Evolutionary conservation across 2,113 vertebrate species (phyloP).

Genomic region (Edolisoma coerulescens): DNA sequence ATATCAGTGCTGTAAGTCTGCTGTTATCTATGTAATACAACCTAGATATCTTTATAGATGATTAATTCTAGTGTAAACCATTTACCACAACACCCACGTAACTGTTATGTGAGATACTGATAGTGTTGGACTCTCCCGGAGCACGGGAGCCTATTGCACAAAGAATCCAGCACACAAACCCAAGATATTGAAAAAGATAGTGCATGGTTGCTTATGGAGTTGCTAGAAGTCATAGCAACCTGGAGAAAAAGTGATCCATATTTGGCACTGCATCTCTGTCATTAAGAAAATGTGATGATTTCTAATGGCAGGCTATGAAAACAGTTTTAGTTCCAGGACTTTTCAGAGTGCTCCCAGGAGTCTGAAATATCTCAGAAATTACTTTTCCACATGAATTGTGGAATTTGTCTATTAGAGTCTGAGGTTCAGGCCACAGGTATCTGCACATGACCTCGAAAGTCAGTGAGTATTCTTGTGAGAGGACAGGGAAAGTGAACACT

Average conservation of each 20-base stretch:
- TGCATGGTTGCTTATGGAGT: not conserved
- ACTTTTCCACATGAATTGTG: not conserved
- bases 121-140: not conserved
- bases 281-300: not conserved
- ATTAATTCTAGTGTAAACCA: not conserved
- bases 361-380: not conserved
- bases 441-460: not conserved
- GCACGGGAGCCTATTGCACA: not conserved
- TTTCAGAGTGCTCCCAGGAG: not conserved
- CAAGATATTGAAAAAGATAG: not conserved
- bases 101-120: not conserved
- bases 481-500: not conserved
- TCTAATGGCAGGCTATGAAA: not conserved
- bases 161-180: not conserved
- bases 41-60: not conserved
- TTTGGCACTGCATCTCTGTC: not conserved
- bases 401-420: not conserved
- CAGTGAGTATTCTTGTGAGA: not conserved
- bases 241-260: not conserved
- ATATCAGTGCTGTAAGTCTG: not conserved
- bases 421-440: not conserved
- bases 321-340: not conserved
- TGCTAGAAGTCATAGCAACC: not conserved
- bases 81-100: not conserved
- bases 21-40: not conserved